Conservation (phyloP, 2,797 vertebrate genomes). For the Channa striata region DNA sequence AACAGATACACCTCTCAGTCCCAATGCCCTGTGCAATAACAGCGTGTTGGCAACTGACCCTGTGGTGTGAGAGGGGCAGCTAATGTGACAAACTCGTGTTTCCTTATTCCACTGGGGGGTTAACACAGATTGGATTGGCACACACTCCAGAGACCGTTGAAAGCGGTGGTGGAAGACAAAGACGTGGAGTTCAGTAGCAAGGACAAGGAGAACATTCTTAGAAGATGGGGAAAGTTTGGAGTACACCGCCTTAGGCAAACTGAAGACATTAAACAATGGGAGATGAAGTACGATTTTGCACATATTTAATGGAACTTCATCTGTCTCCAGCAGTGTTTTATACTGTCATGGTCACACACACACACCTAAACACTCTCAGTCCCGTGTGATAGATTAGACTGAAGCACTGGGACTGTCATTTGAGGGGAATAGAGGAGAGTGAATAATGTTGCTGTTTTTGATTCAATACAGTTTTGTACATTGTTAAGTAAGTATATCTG, state of each 20-base stretch:
- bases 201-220: conserved; percentile 45
- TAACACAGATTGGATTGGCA: conserved; percentile 47
- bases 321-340: conserved; percentile 34
- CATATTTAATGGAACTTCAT: conserved; percentile 47
- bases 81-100: conserved; percentile 68
- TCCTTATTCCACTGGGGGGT: conserved; percentile 50
- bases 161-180: conserved; percentile 25
- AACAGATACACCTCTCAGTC: conserved; percentile 58
- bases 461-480: background rate
- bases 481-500: background rate
- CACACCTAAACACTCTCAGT: conserved; percentile 18
- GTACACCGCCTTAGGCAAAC: conserved; percentile 42
- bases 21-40: conserved; percentile 80
- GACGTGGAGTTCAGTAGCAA: conserved; percentile 41
- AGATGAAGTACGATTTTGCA: conserved; percentile 47
- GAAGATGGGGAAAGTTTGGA: conserved; percentile 44
- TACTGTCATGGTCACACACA: conserved; percentile 14
- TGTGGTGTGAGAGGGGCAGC: conserved; percentile 50
- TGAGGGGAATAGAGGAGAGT: conserved; percentile 2
- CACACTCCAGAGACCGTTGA: conserved; percentile 32
- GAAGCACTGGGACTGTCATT: conserved; percentile 12
- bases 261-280: conserved; percentile 41
- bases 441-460: conserved; percentile 13
- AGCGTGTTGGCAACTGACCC: conserved; percentile 69
- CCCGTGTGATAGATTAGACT: conserved; percentile 19